phyloP scores from a whole-genome alignment of 1,140 invertebrate genomes.

The Ridgeia piscesae region DNA sequence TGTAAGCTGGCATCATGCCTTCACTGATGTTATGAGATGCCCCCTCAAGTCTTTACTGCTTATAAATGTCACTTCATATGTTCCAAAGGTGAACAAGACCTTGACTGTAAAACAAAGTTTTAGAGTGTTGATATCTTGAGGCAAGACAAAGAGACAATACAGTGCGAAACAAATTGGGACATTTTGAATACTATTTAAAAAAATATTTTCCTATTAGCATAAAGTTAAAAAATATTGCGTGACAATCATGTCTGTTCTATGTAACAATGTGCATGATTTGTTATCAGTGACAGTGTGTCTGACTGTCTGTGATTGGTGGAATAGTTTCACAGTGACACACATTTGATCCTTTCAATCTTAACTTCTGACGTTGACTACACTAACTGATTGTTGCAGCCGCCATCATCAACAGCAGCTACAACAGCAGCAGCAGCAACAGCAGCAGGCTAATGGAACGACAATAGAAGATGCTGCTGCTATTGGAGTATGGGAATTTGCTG shows the following conservation, averaged over 20 bases:
- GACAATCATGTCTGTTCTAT: too few relatives aligned
- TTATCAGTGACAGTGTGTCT: neutral
- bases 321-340: too few relatives aligned
- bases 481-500: slow-evolving; percentile 82
- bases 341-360: too few relatives aligned
- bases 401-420: neutral
- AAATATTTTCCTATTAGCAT: neutral
- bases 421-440: neutral
- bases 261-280: too few relatives aligned
- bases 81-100: neutral
- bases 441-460: slow-evolving; percentile 5
- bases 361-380: neutral
- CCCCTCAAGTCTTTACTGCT: neutral
- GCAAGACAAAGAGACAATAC: neutral
- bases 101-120: neutral
- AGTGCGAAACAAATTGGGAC: neutral
- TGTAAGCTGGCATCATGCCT: too few relatives aligned
- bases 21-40: neutral
- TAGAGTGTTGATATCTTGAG: neutral
- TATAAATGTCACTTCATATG: neutral
- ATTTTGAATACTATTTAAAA: neutral
- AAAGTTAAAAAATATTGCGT: neutral
- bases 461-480: slow-evolving; percentile 38
- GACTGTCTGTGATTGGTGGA: too few relatives aligned
- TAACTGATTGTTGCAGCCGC: slow-evolving; percentile 7